Evolutionary conservation across 2,888 invertebrate species (phyloP).

Genomic region (Choreutis nemorana): DNA sequence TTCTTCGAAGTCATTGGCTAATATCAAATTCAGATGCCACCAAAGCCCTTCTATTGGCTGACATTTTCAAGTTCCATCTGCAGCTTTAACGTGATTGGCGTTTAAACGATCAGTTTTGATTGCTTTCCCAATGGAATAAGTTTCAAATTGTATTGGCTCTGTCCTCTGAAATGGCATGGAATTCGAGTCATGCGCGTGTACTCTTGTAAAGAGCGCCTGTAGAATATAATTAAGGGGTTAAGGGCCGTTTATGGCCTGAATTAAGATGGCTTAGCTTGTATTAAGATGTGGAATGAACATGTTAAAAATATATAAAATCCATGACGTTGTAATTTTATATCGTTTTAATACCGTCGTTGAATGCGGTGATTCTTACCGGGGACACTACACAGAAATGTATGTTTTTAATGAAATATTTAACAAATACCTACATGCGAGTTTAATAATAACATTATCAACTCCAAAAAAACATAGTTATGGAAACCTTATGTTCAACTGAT

Average conservation of each 20-base stretch:
- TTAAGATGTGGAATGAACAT: slow-evolving; percentile 25
- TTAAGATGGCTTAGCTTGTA: slow-evolving; percentile 45
- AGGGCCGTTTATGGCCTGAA: slow-evolving; percentile 38
- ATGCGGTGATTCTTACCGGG: no score
- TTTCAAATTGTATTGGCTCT: slow-evolving; percentile 10
- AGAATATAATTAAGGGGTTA: slow-evolving; percentile 39
- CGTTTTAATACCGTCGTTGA: no score
- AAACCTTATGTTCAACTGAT: no score
- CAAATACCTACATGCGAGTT: no score
- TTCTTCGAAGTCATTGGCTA: no score
- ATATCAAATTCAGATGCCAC: no score
- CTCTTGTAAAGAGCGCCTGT: slow-evolving; percentile 34
- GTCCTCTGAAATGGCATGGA: slow-evolving; percentile 15
- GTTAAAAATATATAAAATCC: no score
- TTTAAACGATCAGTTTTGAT: slow-evolving; percentile 12
- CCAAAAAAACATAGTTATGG: no score
- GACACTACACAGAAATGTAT: no score
- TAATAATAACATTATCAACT: no score
- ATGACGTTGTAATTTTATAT: no score
- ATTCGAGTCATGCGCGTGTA: slow-evolving; percentile 41
- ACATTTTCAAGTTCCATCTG: slow-evolving; percentile 15
- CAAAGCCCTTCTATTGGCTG: slow-evolving; percentile 21
- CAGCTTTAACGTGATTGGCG: slow-evolving; percentile 4
- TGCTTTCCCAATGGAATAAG: slow-evolving; percentile 21
- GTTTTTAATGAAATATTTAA: no score